Evolutionary conservation across 2,888 invertebrate species (phyloP).

Genomic region (Caenorhabditis macrosperma): DNA sequence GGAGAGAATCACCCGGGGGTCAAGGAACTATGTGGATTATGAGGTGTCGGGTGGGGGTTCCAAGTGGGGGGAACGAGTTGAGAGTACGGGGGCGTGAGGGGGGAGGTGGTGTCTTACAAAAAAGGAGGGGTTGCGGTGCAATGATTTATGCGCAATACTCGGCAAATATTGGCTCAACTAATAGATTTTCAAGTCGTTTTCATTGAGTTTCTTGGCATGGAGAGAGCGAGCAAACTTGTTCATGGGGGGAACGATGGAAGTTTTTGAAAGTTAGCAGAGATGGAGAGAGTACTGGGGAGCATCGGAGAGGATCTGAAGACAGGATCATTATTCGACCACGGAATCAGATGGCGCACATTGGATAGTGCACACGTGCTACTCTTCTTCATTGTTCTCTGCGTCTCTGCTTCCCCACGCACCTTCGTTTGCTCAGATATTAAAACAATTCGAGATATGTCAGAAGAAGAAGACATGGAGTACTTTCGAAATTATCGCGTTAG

Average conservation of each 20-base stretch:
- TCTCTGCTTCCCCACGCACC: no score
- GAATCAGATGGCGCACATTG: no score
- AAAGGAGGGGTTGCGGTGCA: constrained; percentile 11
- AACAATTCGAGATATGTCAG: no score
- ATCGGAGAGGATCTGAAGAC: no score
- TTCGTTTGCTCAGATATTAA: no score
- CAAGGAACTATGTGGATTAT: constrained; percentile 31
- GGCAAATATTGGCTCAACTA: constrained; percentile 60
- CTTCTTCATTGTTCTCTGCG: no score
- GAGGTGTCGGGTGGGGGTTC: background rate
- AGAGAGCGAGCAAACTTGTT: constrained; percentile 10
- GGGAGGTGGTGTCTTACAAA: constrained; percentile 9
- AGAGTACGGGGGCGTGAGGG: background rate
- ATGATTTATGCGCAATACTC: constrained; percentile 40
- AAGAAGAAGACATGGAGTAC: no score
- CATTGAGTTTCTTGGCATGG: constrained; percentile 32
- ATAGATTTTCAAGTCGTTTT: constrained; percentile 49
- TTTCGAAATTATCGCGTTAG: no score
- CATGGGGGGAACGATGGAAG: no score
- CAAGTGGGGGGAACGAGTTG: background rate
- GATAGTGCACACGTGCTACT: no score
- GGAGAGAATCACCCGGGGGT: constrained; percentile 24
- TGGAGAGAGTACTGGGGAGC: background rate
- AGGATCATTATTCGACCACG: no score
- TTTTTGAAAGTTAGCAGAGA: no score